Percentiles rank a stretch among this genome's conserved stretches.
Evolutionary conservation across 92 coral and sea anemone species (phyloP).

Genomic region (Meandrina meandrites): DNA sequence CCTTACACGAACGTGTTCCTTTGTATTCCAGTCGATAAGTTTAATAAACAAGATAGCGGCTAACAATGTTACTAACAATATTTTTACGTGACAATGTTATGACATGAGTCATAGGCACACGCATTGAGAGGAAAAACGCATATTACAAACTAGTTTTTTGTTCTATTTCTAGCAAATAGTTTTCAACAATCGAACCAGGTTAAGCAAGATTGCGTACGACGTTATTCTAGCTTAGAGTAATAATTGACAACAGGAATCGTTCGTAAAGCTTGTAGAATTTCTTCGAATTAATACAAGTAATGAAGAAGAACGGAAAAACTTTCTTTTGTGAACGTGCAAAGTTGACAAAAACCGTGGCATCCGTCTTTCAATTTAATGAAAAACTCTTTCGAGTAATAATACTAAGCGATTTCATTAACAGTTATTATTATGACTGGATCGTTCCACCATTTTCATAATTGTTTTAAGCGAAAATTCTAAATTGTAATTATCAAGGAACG

Average conservation of each 20-base stretch:
- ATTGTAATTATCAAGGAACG: background rate
- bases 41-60: background rate
- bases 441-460: background rate
- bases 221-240: background rate
- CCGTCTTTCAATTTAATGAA: background rate
- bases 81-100: background rate
- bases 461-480: background rate
- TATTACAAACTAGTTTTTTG: background rate
- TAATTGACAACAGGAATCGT: background rate
- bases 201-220: background rate
- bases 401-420: background rate
- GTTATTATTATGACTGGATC: background rate
- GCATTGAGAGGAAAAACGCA: background rate
- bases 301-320: background rate
- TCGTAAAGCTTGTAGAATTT: background rate
- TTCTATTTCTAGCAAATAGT: background rate
- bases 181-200: background rate
- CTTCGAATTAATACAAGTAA: background rate
- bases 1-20: background rate
- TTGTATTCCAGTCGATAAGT: background rate
- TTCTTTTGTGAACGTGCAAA: background rate
- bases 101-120: background rate
- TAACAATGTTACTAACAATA: background rate
- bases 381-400: background rate
- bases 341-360: background rate